A percentile compares a stretch with the other conserved stretches of the same genome.
phyloP scores from a whole-genome alignment of 2,888 invertebrate species.

The Sclerodermus sp. region DNA sequence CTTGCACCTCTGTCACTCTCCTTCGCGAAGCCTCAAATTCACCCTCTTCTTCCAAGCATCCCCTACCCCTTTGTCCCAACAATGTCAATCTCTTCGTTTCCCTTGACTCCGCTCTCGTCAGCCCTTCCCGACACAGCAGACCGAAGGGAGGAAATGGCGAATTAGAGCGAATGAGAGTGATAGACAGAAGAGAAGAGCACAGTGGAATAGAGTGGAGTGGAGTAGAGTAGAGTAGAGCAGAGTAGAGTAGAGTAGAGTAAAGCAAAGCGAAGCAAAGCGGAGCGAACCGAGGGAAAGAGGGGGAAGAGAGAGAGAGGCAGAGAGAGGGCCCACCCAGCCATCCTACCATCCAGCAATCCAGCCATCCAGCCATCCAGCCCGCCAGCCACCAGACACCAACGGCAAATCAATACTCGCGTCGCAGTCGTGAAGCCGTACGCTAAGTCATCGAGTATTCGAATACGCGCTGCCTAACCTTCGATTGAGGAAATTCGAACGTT shows the following conservation, averaged over 20 bases:
- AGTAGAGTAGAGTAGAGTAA: neutral
- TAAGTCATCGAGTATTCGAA: slow-evolving; percentile 24
- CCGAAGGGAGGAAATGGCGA: slow-evolving; percentile 39
- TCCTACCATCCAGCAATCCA: slow-evolving; percentile 7
- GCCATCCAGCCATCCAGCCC: neutral
- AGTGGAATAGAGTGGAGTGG: too few species aligned
- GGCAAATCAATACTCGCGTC: slow-evolving; percentile 46
- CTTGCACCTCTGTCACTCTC: slow-evolving; percentile 11
- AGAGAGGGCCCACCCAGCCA: too few species aligned
- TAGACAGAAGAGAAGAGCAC: slow-evolving; percentile 27
- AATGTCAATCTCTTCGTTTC: neutral
- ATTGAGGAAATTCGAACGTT: slow-evolving; percentile 2
- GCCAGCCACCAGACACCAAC: slow-evolving; percentile 22
- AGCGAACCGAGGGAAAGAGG: slow-evolving; percentile 3
- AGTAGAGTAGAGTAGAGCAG: neutral
- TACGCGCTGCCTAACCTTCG: slow-evolving; percentile 1
- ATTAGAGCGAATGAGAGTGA: slow-evolving; percentile 43
- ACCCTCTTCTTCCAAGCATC: too few species aligned
- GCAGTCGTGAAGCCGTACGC: slow-evolving; percentile 30
- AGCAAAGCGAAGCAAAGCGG: neutral
- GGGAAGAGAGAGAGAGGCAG: neutral
- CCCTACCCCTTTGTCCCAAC: slow-evolving; percentile 9
- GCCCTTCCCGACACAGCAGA: slow-evolving; percentile 21
- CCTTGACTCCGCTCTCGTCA: slow-evolving; percentile 10
- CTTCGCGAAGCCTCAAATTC: slow-evolving; percentile 21